These are phyloP conservation scores for Dryadula phaetusa DNA, from an alignment of 2,888 invertebrate genomes.

Conservation along the genomic window DNA sequence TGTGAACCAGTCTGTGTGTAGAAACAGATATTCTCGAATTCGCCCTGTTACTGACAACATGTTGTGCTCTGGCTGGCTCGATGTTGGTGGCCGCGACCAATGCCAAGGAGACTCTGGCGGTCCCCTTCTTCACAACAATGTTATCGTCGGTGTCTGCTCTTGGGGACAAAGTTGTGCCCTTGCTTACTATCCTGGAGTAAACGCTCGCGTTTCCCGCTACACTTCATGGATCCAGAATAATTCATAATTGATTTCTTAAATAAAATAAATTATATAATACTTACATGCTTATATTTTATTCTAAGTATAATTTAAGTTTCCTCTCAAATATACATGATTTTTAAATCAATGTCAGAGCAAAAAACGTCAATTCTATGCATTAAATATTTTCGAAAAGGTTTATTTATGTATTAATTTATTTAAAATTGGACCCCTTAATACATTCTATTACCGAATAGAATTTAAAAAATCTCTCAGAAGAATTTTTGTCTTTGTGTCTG, in stretches of 20 bases:
- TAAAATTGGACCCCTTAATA: too few relatives aligned
- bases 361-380: too few relatives aligned
- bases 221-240: slow-evolving; percentile 59
- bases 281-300: too few relatives aligned
- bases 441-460: too few relatives aligned
- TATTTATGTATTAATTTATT: too few relatives aligned
- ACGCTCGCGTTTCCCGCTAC: slow-evolving; percentile 57
- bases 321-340: too few relatives aligned
- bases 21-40: slow-evolving; percentile 49
- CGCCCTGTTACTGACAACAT: slow-evolving; percentile 58
- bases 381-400: too few relatives aligned
- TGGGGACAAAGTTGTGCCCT: slow-evolving; percentile 56
- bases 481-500: too few relatives aligned
- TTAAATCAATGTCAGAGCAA: too few relatives aligned
- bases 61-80: slow-evolving; percentile 62
- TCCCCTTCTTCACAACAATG: slow-evolving; percentile 61
- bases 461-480: too few relatives aligned
- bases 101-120: slow-evolving; percentile 69
- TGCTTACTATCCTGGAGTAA: slow-evolving; percentile 53
- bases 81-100: slow-evolving; percentile 67
- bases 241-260: slow-evolving; percentile 45
- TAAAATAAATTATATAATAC: too few relatives aligned
- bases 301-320: too few relatives aligned
- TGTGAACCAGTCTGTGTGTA: slow-evolving; percentile 54
- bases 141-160: slow-evolving; percentile 53